Evolutionary conservation across 2,888 invertebrate genomes (phyloP).

Genomic region (Lamellibrachia satsuma): DNA sequence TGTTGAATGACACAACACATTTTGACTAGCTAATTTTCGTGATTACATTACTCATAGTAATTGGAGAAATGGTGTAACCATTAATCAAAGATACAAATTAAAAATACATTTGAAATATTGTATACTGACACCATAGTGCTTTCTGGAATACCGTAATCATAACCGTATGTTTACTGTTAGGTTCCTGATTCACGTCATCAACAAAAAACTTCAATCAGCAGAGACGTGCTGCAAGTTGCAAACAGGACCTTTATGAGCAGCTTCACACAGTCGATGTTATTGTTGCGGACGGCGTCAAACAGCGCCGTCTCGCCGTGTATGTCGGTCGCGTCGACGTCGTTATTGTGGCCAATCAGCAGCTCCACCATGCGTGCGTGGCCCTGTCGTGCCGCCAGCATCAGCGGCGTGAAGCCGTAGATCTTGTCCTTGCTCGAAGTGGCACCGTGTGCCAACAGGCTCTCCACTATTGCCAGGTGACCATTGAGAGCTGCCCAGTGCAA

Average conservation of each 20-base stretch:
- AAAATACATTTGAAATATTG: too few relatives aligned
- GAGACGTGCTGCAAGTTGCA: not conserved
- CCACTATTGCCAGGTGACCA: not conserved
- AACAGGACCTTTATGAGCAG: slow-evolving; percentile 18
- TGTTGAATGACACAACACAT: too few relatives aligned
- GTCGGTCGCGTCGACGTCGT: slow-evolving; percentile 13
- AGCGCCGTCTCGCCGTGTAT: slow-evolving; percentile 22
- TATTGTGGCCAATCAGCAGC: not conserved
- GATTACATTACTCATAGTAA: too few relatives aligned
- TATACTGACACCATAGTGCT: too few relatives aligned
- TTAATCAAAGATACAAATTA: too few relatives aligned
- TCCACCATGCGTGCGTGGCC: slow-evolving; percentile 8
- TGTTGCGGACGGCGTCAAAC: slow-evolving; percentile 22
- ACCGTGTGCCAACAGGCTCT: not conserved
- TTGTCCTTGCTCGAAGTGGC: slow-evolving; percentile 22
- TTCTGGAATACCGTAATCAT: too few relatives aligned
- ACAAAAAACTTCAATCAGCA: too few relatives aligned
- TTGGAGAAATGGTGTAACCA: too few relatives aligned
- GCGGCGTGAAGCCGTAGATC: slow-evolving; percentile 25
- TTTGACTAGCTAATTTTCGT: too few relatives aligned
- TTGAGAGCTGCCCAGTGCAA: not conserved
- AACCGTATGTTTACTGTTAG: too few relatives aligned
- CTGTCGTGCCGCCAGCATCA: slow-evolving; percentile 26
- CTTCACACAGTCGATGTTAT: slow-evolving; percentile 14
- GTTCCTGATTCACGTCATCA: too few relatives aligned